A percentile compares a stretch with the other conserved stretches of the same genome.
Conservation (phyloP, 2,113 vertebrate genomes). For the Cathartes aura region DNA sequence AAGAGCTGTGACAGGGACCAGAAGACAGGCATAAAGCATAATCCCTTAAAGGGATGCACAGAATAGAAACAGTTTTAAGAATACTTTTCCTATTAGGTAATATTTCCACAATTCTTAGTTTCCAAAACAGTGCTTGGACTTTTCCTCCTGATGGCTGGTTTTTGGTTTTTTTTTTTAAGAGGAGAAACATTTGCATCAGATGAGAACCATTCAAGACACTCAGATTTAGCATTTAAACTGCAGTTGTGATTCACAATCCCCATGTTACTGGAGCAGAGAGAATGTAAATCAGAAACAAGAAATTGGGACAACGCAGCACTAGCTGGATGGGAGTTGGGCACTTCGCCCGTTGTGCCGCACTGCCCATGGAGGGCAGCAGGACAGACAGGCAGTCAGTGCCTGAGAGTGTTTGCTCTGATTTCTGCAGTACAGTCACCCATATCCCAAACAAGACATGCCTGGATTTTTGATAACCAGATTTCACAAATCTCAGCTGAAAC, state of each 20-base stretch:
- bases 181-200: not conserved
- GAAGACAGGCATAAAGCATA: not conserved
- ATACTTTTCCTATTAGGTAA: constrained; percentile 31
- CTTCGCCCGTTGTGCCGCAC: rapidly evolving
- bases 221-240: not conserved
- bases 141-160: not conserved
- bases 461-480: not conserved
- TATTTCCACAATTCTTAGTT: constrained; percentile 10
- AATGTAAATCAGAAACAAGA: not conserved
- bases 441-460: not conserved
- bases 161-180: not conserved
- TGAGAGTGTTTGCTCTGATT: rapidly evolving
- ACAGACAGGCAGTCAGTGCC: not conserved
- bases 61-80: not conserved
- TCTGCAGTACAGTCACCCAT: not conserved
- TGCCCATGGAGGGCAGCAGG: rapidly evolving
- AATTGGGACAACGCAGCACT: not conserved
- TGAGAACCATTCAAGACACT: not conserved
- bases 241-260: not conserved
- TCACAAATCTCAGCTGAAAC: not conserved
- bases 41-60: not conserved
- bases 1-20: not conserved
- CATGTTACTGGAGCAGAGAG: not conserved
- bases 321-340: not conserved
- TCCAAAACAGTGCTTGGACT: constrained; percentile 17